Evolutionary conservation across 1,140 invertebrate genomes (phyloP).

Genomic region (Mya arenaria): DNA sequence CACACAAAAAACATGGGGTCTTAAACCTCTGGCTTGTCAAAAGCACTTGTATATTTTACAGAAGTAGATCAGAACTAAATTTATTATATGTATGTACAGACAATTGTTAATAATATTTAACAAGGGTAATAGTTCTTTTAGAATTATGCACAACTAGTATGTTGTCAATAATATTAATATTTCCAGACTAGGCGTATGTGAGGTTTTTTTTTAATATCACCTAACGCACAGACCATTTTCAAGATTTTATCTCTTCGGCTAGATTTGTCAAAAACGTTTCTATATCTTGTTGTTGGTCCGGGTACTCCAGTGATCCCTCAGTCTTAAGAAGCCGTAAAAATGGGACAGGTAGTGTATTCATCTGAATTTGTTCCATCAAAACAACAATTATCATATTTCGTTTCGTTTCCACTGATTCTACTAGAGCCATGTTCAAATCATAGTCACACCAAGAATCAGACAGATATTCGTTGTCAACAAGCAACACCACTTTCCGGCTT

Average conservation of each 20-base stretch:
- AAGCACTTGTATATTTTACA: too few relatives aligned
- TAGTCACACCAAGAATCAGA: constrained; percentile 32
- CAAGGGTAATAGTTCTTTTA: too few relatives aligned
- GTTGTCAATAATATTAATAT: too few relatives aligned
- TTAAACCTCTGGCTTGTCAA: too few relatives aligned
- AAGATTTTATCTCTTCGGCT: constrained; percentile 22
- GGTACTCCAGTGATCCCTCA: constrained; percentile 13
- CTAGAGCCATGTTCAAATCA: constrained; percentile 28
- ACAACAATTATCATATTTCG: constrained; percentile 28
- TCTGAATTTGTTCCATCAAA: constrained; percentile 11
- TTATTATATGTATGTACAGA: too few relatives aligned
- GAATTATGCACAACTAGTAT: too few relatives aligned
- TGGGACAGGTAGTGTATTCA: not conserved
- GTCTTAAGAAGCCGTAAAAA: not conserved
- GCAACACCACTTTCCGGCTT: constrained; percentile 22
- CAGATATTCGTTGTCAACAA: constrained; percentile 19
- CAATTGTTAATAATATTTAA: too few relatives aligned
- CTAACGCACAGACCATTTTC: too few relatives aligned
- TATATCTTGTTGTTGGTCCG: constrained; percentile 6
- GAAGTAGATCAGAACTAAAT: too few relatives aligned
- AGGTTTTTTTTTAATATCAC: too few relatives aligned
- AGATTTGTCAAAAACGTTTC: constrained; percentile 12
- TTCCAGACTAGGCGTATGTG: too few relatives aligned
- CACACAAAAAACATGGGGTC: too few relatives aligned
- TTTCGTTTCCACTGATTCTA: constrained; percentile 18